Base-by-base conservation (phyloP, 1,140 invertebrate species). In the Macrobrachium rosenbergii region DNA sequence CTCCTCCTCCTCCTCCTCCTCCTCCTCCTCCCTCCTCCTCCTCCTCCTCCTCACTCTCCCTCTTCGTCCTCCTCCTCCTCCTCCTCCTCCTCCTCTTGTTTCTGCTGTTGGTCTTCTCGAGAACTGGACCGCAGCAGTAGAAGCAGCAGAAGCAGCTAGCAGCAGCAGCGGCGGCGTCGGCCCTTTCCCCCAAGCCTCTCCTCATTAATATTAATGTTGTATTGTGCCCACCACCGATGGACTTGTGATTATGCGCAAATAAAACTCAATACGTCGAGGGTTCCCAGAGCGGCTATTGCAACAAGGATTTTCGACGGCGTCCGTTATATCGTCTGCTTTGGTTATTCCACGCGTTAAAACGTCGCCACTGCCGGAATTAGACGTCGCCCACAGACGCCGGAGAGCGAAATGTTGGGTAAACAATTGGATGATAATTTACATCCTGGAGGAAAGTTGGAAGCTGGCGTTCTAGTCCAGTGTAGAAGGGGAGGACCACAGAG, bases 151-250 rank as follows among this genome's bases (percentile, higher is more conserved):
- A 52, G 52, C 52, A 52, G 52, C 52, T 52, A 52, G 12, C 52
- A 52, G 52, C 52, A 52, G 52, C 58, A 60, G 77, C 75, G 63
- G 77, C 83, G 62, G 83, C 83, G 60, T 73, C 58, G 83, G 83
- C 79, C 77, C 84, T 87, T 37, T 37, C 37, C 84, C 84, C 84
- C 84, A 87, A 87, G 84, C 84, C 84, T 78, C 84, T 77, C 69
- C 78, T 87, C 84, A 87, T 87, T 87, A 87, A 87, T 87, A 87
- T 87, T 87, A 87, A 87, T 87, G 84, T 79, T 87, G 78, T 87
- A 87, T 81, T 87, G 84, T 87, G 84, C 84, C 84, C 84, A 87
- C 84, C 84, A 69, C 78, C 84, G 84, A 87, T 87, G 84, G 84
- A 87, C 84, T 87, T 87, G 84, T 87, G 84, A 87, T 87, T 87